Conservation (phyloP, 2,113 vertebrate genomes). For the Dolichallabes microphthalmus region DNA sequence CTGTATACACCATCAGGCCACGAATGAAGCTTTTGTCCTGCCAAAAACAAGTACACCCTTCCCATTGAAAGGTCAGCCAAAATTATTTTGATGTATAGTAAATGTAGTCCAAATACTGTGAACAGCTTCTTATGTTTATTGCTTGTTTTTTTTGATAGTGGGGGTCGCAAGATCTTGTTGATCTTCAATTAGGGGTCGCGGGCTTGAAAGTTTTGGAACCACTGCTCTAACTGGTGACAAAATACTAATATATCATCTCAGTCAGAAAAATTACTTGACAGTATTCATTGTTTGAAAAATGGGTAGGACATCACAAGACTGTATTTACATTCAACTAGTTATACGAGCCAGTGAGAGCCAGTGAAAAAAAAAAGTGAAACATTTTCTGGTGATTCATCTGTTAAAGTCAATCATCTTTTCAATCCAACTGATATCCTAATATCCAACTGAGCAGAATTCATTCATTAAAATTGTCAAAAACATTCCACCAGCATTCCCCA, state of each 20-base stretch:
- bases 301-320: background rate
- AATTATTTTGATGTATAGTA: too few species aligned
- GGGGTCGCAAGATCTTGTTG: too few species aligned
- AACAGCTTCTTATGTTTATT: too few species aligned
- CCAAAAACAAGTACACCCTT: too few species aligned
- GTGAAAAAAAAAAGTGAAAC: background rate
- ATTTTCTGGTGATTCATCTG: conserved; percentile 5
- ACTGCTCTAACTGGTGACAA: background rate
- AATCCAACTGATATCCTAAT: background rate
- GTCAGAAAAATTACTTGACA: background rate
- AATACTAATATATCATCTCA: background rate
- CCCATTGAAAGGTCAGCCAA: too few species aligned
- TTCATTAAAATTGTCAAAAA: conserved; percentile 11
- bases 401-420: conserved; percentile 1
- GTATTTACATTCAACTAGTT: background rate
- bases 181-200: too few species aligned
- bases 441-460: background rate
- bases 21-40: too few species aligned
- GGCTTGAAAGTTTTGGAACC: too few species aligned
- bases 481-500: background rate
- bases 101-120: too few species aligned
- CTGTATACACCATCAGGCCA: too few species aligned
- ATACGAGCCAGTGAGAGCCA: background rate
- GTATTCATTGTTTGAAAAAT: conserved; percentile 4
- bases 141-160: too few species aligned